A percentile compares a stretch with the other conserved stretches of the same genome.
Conservation (phyloP, 2,113 vertebrate genomes). For the Chaetops frenatus region DNA sequence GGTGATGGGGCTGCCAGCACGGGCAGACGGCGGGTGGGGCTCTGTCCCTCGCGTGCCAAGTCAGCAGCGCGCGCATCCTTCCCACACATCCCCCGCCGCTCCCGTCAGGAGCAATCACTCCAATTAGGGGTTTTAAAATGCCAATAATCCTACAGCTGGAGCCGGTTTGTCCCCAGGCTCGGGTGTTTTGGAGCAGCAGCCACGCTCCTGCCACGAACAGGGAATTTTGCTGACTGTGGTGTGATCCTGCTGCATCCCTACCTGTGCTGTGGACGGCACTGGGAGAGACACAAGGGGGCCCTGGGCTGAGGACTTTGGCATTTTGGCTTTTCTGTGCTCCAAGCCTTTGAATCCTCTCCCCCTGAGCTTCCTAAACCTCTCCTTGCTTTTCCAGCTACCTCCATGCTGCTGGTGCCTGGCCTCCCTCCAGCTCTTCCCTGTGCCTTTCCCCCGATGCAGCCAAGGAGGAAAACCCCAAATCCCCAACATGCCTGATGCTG, state of each 20-base stretch:
- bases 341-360: not conserved
- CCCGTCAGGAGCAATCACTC: not conserved
- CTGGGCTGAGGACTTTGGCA: not conserved
- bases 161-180: not conserved
- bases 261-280: rapidly evolving
- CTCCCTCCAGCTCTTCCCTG: not conserved
- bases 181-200: not conserved
- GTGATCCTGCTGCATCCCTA: rapidly evolving
- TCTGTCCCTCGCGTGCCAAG: rapidly evolving
- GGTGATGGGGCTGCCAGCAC: not conserved
- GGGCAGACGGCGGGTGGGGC: not conserved
- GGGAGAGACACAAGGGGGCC: not conserved
- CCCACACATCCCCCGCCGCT: not conserved
- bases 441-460: not conserved
- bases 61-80: not conserved
- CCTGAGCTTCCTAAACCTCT: not conserved
- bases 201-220: rapidly evolving
- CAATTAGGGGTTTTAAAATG: not conserved
- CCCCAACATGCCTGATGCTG: rapidly evolving
- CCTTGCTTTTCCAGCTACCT: not conserved
- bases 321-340: not conserved
- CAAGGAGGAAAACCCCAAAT: not conserved
- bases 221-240: not conserved
- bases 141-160: not conserved
- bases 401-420: not conserved